Base-by-base conservation (phyloP, 1,140 invertebrate species). In the Pseudoatta argentina region DNA sequence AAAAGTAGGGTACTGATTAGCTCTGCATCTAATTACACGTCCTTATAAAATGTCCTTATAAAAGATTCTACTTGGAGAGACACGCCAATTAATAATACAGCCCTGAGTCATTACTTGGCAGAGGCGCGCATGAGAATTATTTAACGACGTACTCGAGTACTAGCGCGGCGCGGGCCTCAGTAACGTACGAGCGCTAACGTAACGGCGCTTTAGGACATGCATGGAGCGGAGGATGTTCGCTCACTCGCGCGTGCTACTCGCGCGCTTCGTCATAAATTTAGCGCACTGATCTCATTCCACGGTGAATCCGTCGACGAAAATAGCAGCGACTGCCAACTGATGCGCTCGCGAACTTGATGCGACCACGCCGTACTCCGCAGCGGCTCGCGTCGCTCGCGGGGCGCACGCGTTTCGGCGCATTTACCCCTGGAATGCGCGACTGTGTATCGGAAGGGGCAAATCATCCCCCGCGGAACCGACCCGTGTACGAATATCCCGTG, bases 281-380 rank as follows among this genome's bases (percentile, higher is more conserved):
- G 67, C 90, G 89, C 89, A 89, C 92, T 93, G 92, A 85, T 66
- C 82, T 61, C 82, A 61, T 85, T 51, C 72, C 69, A 24, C 27
- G 27, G 21, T 72, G 79, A 59, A 82, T 83, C 30, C 24, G 66
- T 76, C 63, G 89, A 88, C 91, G 86, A 89, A 93, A 93, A 93
- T 93, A 93, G 88, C 86, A 87, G 39, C 51, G 18, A 81, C 72
- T 18, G 44, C 48, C 39, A 34, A 44, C 39, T 59, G 71, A 48
- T 21, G 72, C 81, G 71, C 39, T 34, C 61, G 75, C 63, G 85
- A 1, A 66, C 30, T 71, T 39, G 79, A 30, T 66, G 73, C 75
- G 59, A 61, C 57, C 57, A n/a, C 73, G 57, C 14, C 73, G 30
- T 34, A 0, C 30, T 34, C 30, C 30, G 73, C 73, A 55, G 30